phyloP scores from a whole-genome alignment of 2,797 vertebrate species.

The Arrhamphus sclerolepis region DNA sequence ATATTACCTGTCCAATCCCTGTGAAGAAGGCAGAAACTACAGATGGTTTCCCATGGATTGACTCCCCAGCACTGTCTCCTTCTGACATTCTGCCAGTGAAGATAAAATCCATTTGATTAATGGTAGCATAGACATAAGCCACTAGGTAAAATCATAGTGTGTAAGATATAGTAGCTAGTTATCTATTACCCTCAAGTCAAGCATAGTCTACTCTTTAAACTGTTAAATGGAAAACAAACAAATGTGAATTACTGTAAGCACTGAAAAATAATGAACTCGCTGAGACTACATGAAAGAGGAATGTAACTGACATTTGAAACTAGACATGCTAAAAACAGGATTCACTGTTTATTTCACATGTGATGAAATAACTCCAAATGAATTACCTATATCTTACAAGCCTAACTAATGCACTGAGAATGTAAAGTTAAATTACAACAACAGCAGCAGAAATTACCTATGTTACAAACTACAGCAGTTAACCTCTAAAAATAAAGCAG shows the following conservation, averaged over 20 bases:
- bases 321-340: too few relatives aligned
- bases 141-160: not conserved
- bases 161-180: not conserved
- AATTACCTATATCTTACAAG: too few relatives aligned
- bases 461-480: not conserved
- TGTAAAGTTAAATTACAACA: not conserved
- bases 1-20: constrained; percentile 90
- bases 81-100: constrained; percentile 92
- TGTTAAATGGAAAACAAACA: too few relatives aligned
- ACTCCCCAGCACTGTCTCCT: constrained; percentile 96
- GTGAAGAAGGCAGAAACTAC: constrained; percentile 92
- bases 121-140: too few relatives aligned
- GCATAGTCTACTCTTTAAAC: too few relatives aligned
- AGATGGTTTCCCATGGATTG: constrained; percentile 95
- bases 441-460: not conserved
- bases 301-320: too few relatives aligned
- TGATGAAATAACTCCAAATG: too few relatives aligned
- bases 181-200: too few relatives aligned
- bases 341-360: too few relatives aligned
- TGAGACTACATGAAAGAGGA: too few relatives aligned
- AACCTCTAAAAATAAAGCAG: not conserved
- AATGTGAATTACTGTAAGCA: too few relatives aligned
- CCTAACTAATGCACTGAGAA: not conserved
- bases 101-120: constrained; percentile 38
- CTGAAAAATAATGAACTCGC: too few relatives aligned